Evolutionary conservation across 2,888 invertebrate genomes (phyloP).

Genomic region (Oligia fasciuncula): DNA sequence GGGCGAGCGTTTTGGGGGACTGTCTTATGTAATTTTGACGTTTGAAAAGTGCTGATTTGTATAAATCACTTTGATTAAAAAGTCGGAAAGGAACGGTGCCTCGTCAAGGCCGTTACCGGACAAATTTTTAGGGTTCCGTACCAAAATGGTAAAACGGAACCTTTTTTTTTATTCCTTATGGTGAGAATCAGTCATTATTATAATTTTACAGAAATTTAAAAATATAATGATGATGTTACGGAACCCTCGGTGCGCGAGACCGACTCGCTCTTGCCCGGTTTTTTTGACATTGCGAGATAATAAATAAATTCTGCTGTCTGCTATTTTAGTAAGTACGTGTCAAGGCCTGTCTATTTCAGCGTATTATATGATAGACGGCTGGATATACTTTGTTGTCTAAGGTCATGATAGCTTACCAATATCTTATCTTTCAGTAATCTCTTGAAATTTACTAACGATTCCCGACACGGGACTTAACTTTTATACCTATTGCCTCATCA

Average conservation of each 20-base stretch:
- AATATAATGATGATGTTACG: too few relatives aligned
- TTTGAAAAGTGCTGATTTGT: not conserved
- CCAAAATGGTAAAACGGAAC: too few relatives aligned
- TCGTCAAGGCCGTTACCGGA: not conserved
- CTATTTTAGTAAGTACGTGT: not conserved
- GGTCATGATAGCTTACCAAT: conserved; percentile 20
- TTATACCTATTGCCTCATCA: not conserved
- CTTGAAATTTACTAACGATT: conserved; percentile 1
- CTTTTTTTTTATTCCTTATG: too few relatives aligned
- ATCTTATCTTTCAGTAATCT: conserved; percentile 17
- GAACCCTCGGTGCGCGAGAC: too few relatives aligned
- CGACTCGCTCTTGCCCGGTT: too few relatives aligned
- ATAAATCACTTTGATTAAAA: too few relatives aligned
- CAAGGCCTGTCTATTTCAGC: not conserved
- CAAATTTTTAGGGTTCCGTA: not conserved
- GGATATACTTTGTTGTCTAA: conserved; percentile 8
- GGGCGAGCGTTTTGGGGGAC: not conserved
- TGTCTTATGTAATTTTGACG: not conserved
- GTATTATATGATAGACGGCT: not conserved
- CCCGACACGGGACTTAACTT: not conserved
- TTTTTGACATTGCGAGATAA: not conserved
- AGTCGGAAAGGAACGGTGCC: too few relatives aligned
- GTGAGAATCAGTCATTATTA: too few relatives aligned
- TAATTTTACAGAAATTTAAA: too few relatives aligned
- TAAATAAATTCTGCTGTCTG: not conserved